These are phyloP conservation scores for Somateria mollissima DNA, from an alignment of 2,797 vertebrate species.

Conservation along the genomic window DNA sequence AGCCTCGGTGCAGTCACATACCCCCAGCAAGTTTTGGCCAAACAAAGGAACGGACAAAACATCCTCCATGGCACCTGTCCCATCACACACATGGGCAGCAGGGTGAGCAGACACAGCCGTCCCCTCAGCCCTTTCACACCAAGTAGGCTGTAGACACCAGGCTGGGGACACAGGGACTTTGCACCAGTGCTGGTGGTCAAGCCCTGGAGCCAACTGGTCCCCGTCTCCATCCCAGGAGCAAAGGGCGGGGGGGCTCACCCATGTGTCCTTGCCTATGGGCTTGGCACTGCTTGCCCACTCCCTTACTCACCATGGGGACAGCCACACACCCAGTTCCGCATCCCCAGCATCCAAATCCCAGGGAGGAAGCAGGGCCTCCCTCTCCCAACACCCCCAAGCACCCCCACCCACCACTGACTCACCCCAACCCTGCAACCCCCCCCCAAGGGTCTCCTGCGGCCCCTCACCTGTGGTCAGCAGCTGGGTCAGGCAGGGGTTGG, in stretches of 20 bases:
- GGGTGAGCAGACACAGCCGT: neutral
- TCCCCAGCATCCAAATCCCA: neutral
- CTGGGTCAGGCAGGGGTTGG: slow-evolving; percentile 84
- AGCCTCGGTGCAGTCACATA: neutral
- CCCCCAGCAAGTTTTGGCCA: neutral
- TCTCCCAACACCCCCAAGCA: neutral
- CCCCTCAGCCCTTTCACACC: neutral
- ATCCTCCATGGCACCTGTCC: neutral
- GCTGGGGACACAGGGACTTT: neutral
- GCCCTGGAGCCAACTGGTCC: neutral
- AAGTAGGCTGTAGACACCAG: neutral
- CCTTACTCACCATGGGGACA: rapidly evolving
- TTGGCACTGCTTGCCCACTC: neutral
- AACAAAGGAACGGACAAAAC: neutral
- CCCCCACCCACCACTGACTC: rapidly evolving
- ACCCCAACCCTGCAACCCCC: neutral
- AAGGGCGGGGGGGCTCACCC: rapidly evolving
- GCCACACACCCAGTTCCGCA: neutral
- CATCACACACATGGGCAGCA: rapidly evolving
- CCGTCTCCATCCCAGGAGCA: neutral
- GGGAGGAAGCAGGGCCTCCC: rapidly evolving
- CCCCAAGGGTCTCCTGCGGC: too few species aligned
- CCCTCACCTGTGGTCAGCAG: slow-evolving; percentile 79
- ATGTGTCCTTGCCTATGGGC: neutral
- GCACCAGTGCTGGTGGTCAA: rapidly evolving